Percentiles rank a stretch among this genome's conserved stretches.
phyloP scores from a whole-genome alignment of 2,797 vertebrate genomes.

The Manis javanica region DNA sequence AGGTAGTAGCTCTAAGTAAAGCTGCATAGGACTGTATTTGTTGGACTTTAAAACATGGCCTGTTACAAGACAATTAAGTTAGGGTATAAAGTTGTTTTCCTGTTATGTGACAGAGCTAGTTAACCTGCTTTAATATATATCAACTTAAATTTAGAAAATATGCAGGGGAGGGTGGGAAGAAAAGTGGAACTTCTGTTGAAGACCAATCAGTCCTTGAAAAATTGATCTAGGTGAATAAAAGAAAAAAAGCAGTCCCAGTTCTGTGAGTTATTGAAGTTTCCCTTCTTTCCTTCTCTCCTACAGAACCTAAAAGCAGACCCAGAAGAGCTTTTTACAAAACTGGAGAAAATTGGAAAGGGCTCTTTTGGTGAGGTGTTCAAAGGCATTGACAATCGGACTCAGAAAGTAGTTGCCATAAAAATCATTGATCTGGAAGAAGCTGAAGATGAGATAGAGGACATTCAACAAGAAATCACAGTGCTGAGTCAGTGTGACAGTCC shows the following conservation, averaged over 20 bases:
- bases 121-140: background rate
- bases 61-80: background rate
- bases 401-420: constrained; percentile 99
- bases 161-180: background rate
- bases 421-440: constrained; percentile 99
- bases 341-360: constrained; percentile 98
- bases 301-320: constrained; percentile 96
- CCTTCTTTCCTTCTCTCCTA: constrained; percentile 61
- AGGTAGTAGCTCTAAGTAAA: background rate
- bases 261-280: background rate
- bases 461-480: constrained; percentile 99
- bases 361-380: constrained; percentile 99
- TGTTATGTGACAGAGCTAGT: background rate
- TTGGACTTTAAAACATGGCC: background rate
- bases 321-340: constrained; percentile 96
- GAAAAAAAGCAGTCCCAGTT: background rate
- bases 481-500: constrained; percentile 99
- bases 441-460: constrained; percentile 99
- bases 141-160: background rate
- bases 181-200: background rate
- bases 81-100: background rate
- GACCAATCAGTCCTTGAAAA: background rate
- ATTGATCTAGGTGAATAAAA: background rate
- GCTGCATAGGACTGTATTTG: background rate
- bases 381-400: constrained; percentile 98